Evolutionary conservation across 2,797 vertebrate genomes (phyloP), one percentile per base, ranked within the genome.

Genomic region (Balearica regulorum): DNA sequence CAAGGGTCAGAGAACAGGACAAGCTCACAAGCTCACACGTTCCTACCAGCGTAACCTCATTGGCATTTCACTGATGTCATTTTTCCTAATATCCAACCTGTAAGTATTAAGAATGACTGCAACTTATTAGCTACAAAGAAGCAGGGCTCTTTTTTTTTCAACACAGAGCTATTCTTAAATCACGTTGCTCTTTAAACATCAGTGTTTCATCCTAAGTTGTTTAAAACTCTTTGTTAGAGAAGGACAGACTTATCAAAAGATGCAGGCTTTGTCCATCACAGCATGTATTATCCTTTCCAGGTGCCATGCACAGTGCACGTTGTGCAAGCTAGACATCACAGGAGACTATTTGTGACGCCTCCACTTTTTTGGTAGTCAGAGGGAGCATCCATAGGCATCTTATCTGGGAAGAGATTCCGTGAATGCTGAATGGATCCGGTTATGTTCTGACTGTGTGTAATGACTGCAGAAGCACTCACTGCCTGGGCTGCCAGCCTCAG

Each of bases 41-140:
- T 92, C 68, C 91, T 87, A 81, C 62, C 83, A 90, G 58, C 0
- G 1, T 49, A 81, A 87, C 80, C 82, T 94, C 84, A 37, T 1
- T 90, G 95, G 75, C 89, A 94, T 94, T 96, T 96, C 90, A 58
- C 80, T 49, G 73, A 75, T 78, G 87, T 68, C 80, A 62, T 43
- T 65, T n/a, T 37, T 58, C 86, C 72, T 41, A 43, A 94, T 28
- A 33, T 9, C 71, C 62, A 54, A 77, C 44, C 29, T 16, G 48
- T 22, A 33, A 5, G 26, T 21, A 86, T 69, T 25, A 89, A 76
- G 61, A 89, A 77, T 35, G 78, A 92, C 51, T 69, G 71, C 58
- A 83, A 37, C 65, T 91, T 54, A 51, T 62, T 51, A 85, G 87
- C 60, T 84, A 76, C 55, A 33, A 87, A 75, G 43, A 41, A 85